A percentile compares a stretch with the other conserved stretches of the same genome.
phyloP scores from a whole-genome alignment of 2,113 vertebrate genomes.

The Calyptommatus sinebrachiatus region DNA sequence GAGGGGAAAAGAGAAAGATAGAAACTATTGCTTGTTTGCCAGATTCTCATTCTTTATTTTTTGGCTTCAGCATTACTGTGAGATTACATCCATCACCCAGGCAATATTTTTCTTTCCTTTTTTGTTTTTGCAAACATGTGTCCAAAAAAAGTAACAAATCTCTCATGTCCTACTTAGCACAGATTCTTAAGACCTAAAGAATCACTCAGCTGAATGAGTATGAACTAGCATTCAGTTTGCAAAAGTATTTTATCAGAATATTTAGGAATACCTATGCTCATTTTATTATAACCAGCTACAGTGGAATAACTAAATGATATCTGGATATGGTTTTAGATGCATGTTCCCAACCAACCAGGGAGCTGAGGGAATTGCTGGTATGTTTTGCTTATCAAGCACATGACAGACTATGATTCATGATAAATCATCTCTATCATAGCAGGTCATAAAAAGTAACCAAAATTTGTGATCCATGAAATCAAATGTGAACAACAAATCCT shows the following conservation, averaged over 20 bases:
- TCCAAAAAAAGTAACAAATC: conserved; percentile 3
- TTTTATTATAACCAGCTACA: too few species aligned
- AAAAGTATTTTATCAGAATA: not conserved
- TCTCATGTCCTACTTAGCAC: not conserved
- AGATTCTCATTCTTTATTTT: not conserved
- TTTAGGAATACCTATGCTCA: too few species aligned
- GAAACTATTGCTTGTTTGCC: not conserved
- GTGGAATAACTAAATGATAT: too few species aligned
- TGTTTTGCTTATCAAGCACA: not conserved
- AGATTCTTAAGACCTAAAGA: not conserved
- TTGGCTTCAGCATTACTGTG: not conserved
- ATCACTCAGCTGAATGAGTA: not conserved
- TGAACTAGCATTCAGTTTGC: not conserved
- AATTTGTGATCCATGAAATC: not conserved
- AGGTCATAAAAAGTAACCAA: too few species aligned
- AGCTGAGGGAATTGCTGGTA: not conserved
- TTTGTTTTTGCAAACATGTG: not conserved
- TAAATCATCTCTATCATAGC: not conserved
- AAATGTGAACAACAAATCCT: not conserved
- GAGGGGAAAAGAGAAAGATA: not conserved
- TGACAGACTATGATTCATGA: too few species aligned
- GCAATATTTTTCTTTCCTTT: not conserved
- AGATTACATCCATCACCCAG: conserved; percentile 2
- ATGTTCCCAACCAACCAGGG: not conserved
- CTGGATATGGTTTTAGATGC: too few species aligned